Conservation (phyloP, 2,797 vertebrate species). For the Lepidocolaptes lacrymiger region DNA sequence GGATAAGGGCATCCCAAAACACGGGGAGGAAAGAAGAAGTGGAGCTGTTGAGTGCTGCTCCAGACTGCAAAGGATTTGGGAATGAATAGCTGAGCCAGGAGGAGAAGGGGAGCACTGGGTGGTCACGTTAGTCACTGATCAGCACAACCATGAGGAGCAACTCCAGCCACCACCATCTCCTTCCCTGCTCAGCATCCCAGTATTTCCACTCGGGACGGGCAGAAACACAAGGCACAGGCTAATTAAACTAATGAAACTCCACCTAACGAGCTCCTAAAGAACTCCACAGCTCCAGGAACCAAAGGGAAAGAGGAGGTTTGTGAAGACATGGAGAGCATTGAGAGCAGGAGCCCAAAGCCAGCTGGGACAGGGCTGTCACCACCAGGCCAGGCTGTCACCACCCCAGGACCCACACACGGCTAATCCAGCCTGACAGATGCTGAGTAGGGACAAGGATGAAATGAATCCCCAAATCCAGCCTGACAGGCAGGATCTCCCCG, state of each 20-base stretch:
- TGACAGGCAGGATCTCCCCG: not conserved
- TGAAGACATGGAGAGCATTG: not conserved
- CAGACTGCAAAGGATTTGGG: not conserved
- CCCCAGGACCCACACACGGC: not conserved
- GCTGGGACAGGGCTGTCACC: not conserved
- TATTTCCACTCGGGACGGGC: not conserved
- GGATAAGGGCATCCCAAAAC: not conserved
- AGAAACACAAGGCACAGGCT: accelerated
- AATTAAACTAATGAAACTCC: not conserved
- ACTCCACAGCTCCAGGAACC: not conserved
- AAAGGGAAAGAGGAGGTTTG: not conserved
- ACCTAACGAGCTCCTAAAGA: not conserved
- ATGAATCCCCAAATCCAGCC: not conserved
- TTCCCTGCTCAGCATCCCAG: not conserved
- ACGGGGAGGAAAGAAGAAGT: not conserved
- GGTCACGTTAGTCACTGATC: not conserved
- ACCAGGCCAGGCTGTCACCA: not conserved
- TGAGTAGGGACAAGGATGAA: not conserved
- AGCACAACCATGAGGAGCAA: not conserved
- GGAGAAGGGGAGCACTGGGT: not conserved
- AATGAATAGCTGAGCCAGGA: not conserved
- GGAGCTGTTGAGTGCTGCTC: not conserved
- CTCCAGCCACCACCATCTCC: not conserved
- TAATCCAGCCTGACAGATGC: not conserved
- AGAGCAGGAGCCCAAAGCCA: not conserved